These are phyloP conservation scores for Saimiri boliviensis DNA, from an alignment of 2,113 vertebrate genomes.

Conservation along the genomic window DNA sequence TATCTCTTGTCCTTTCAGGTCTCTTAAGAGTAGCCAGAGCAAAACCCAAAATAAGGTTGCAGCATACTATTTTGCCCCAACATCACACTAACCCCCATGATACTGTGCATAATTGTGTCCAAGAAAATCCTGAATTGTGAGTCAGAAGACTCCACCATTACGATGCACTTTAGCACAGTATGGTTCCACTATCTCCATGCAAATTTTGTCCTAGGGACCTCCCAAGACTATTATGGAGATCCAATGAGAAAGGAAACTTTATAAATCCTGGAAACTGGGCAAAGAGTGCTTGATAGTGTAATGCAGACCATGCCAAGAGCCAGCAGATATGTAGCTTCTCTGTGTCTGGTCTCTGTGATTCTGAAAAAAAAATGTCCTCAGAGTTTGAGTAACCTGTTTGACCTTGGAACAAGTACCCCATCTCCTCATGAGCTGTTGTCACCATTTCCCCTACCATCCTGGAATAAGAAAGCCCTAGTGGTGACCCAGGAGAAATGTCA, in stretches of 20 bases:
- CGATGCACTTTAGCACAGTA: neutral
- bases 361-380: neutral
- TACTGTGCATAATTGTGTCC: neutral
- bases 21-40: neutral
- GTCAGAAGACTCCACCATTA: neutral
- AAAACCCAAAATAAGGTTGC: neutral
- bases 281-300: neutral
- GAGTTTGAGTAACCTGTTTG: neutral
- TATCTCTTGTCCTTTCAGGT: neutral
- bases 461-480: neutral
- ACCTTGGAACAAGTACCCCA: neutral
- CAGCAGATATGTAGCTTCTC: neutral
- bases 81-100: neutral
- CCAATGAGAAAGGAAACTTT: neutral
- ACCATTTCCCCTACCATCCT: neutral
- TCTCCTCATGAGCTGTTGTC: neutral
- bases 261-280: neutral
- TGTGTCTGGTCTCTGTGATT: neutral
- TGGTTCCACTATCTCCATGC: neutral
- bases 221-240: neutral
- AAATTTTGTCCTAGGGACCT: neutral
- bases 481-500: conserved; percentile 13
- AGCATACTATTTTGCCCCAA: neutral
- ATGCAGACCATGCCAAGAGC: neutral
- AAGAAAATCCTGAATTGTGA: neutral